Base-by-base conservation (phyloP, 2,888 invertebrate genomes). In the Andrena minutula region DNA sequence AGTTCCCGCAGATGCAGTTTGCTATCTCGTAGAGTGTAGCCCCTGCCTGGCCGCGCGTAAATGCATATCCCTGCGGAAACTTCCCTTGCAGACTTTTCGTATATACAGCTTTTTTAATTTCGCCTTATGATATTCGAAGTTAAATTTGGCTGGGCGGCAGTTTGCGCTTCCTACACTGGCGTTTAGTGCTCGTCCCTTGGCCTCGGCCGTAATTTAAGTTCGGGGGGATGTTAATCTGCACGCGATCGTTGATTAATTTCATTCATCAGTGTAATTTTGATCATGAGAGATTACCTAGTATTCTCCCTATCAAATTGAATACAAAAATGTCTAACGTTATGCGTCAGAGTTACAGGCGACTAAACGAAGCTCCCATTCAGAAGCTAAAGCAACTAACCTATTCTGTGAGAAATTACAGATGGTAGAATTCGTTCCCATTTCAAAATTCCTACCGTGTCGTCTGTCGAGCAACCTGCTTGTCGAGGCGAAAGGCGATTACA, bases 1-100 rank as follows among this genome's bases (percentile, higher is more conserved):
- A 74, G 65, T 66, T 68, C 51, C 47, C 26, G 8, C 41, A 2
- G 72, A 53, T 75, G 72, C 71, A 65, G 35, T 56, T 47, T 28
- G 47, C 63, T 20, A 30, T 35, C 69, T 73, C 41, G 64, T 65
- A 51, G 72, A 58, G 71, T 20, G 16, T 20, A 53, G 3, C 12
- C 23, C 12, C 49, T 41, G 28, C 7, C 49, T 0, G 16, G 8
- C 65, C 63, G 56, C 47, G 66, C 20, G 66, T 47, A 74, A 82
- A 71, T 23, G 73, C 73, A 58, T 26, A 7, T 12, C 58, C 23
- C 53, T 8, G 56, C 63, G 23, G 26, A 71, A 83, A 75, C 23
- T 65, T 82, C 60, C 10, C 47, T 49, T 41, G 1, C 32, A 20
- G 63, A 56, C 73, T 58, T 68, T 51, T 20, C 49, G 20, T 63